Conservation (phyloP, 37 sponge, comb jelly and placozoan species). For the Spongilla lacustris region DNA sequence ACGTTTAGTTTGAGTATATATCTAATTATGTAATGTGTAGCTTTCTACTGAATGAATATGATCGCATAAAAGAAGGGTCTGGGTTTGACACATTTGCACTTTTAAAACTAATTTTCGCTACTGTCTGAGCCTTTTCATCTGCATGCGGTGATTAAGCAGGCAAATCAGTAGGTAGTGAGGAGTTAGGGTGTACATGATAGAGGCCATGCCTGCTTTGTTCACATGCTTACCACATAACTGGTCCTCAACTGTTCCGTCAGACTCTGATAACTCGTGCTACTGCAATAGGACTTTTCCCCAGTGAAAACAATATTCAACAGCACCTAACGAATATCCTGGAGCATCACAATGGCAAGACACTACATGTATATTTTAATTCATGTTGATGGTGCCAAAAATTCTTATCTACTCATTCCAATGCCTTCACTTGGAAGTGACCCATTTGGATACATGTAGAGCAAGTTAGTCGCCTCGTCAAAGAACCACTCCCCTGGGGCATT, state of each 20-base stretch:
- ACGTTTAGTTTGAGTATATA: too few relatives aligned
- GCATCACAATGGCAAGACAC: constrained; percentile 39
- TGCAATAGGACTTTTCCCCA: constrained; percentile 80
- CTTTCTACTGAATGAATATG: too few relatives aligned
- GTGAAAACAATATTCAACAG: constrained; percentile 46
- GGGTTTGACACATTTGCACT: too few relatives aligned
- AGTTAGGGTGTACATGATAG: too few relatives aligned
- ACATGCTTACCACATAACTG: constrained; percentile 68
- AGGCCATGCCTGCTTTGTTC: too few relatives aligned
- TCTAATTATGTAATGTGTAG: too few relatives aligned
- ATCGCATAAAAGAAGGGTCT: too few relatives aligned
- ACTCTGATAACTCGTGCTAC: constrained; percentile 56
- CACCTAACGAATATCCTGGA: constrained; percentile 53
- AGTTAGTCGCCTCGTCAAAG: constrained; percentile 32
- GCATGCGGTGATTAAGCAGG: too few relatives aligned
- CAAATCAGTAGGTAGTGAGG: too few relatives aligned
- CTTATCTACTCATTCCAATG: constrained; percentile 18
- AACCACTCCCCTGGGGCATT: constrained; percentile 80
- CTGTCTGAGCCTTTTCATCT: too few relatives aligned
- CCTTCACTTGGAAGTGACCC: constrained; percentile 21
- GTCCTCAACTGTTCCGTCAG: constrained; percentile 66
- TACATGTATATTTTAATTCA: constrained; percentile 46
- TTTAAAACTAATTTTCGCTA: too few relatives aligned
- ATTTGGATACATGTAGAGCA: constrained; percentile 56
- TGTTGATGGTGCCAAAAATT: constrained; percentile 15